Conservation (phyloP, 1,140 invertebrate genomes). For the Callitettix versicolor region DNA sequence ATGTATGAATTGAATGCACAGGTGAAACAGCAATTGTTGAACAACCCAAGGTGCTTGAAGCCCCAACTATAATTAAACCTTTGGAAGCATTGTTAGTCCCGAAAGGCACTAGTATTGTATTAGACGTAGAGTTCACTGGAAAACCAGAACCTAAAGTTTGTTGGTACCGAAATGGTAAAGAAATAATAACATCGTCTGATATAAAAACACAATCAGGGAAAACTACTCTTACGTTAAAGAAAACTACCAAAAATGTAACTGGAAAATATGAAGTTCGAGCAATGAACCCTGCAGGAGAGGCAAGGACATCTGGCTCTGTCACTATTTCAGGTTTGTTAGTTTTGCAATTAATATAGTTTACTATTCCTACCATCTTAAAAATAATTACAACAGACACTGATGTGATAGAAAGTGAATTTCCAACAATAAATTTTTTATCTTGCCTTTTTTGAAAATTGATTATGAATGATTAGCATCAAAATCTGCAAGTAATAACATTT, state of each 20-base stretch:
- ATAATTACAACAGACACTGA: too few species aligned
- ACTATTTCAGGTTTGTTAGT: constrained; percentile 36
- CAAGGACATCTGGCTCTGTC: constrained; percentile 65
- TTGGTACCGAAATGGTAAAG: constrained; percentile 82
- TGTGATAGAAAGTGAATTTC: too few species aligned
- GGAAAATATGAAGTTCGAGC: constrained; percentile 79
- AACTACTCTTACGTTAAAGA: constrained; percentile 55
- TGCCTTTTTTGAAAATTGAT: too few species aligned
- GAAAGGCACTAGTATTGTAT: constrained; percentile 44
- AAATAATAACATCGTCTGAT: constrained; percentile 57
- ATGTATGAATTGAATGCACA: too few species aligned
- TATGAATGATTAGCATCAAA: too few species aligned
- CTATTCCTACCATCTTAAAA: too few species aligned
- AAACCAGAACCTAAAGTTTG: constrained; percentile 56
- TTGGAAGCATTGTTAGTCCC: constrained; percentile 51
- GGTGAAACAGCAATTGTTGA: constrained; percentile 38
- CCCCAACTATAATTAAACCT: constrained; percentile 57
- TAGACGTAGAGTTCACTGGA: constrained; percentile 60
- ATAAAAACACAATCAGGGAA: constrained; percentile 52
- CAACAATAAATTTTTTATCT: too few species aligned
- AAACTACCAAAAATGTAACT: constrained; percentile 57
- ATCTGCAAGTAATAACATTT: too few species aligned
- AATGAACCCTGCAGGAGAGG: constrained; percentile 61
- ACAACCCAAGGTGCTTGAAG: constrained; percentile 45
- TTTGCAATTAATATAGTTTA: too few species aligned